Conservation (phyloP, 2,113 vertebrate species). For the Mastomys natalensis region DNA sequence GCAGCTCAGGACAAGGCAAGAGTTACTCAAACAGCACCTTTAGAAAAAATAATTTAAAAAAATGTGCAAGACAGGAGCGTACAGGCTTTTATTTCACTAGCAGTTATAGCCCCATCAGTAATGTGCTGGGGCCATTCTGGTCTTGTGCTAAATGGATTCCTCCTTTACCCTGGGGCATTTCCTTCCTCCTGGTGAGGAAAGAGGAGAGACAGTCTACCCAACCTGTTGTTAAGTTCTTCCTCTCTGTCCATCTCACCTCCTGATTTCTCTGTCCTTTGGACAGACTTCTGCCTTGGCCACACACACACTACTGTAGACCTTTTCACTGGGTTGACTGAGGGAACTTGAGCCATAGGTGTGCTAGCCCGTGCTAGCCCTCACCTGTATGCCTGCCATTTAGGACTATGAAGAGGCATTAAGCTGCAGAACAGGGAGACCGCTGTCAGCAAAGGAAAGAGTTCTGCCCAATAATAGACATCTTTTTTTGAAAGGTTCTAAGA, state of each 20-base stretch:
- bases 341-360: background rate
- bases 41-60: background rate
- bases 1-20: background rate
- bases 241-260: background rate
- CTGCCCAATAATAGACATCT: background rate
- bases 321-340: background rate
- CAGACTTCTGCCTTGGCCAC: background rate
- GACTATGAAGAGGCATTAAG: background rate
- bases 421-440: background rate
- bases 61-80: background rate
- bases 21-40: background rate
- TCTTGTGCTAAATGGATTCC: background rate
- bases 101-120: background rate
- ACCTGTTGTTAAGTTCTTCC: background rate
- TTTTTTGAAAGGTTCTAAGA: background rate
- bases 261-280: background rate
- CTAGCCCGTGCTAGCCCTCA: background rate
- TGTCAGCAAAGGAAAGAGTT: background rate
- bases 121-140: background rate
- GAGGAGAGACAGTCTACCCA: background rate
- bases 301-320: background rate
- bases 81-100: background rate
- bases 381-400: too few relatives aligned
- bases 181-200: background rate
- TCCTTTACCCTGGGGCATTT: background rate